Evolutionary conservation across 2,797 vertebrate species (phyloP).

Genomic region (Phylloscopus collybita): DNA sequence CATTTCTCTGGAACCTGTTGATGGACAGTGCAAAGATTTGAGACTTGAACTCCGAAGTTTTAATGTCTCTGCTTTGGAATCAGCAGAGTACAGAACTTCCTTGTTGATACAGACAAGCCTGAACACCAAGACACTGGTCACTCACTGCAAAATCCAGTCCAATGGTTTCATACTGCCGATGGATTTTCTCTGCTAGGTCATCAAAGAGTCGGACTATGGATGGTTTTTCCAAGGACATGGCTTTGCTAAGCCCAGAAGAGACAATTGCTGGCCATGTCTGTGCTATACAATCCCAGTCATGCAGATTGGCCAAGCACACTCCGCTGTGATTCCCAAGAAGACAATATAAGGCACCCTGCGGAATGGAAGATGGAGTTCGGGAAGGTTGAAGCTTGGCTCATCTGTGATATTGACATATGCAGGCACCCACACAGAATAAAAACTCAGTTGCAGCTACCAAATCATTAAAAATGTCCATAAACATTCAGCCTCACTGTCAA

Average conservation of each 20-base stretch:
- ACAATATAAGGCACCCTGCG: slow-evolving; percentile 96
- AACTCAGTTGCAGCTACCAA: background rate
- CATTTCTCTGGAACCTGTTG: slow-evolving; percentile 86
- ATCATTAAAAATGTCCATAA: background rate
- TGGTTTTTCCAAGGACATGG: slow-evolving; percentile 96
- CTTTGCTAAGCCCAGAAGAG: slow-evolving; percentile 92
- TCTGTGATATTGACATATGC: background rate
- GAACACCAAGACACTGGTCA: background rate
- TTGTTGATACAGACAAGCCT: background rate
- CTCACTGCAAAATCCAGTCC: slow-evolving; percentile 93
- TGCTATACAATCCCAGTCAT: slow-evolving; percentile 95
- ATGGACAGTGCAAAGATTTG: background rate
- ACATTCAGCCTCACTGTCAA: background rate
- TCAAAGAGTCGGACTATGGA: slow-evolving; percentile 97
- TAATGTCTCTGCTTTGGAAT: background rate
- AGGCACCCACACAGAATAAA: background rate
- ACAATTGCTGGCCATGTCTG: slow-evolving; percentile 94
- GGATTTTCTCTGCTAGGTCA: slow-evolving; percentile 96
- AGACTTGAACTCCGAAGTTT: fast-evolving
- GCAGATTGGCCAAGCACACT: slow-evolving; percentile 93
- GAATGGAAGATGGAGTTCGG: background rate
- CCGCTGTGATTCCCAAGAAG: slow-evolving; percentile 93
- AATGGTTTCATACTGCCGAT: slow-evolving; percentile 96
- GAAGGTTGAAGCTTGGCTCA: background rate
- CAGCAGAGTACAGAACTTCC: background rate